Percentiles rank a stretch among this genome's conserved stretches.
These are phyloP conservation scores for Protomyctophum bolini DNA, from an alignment of 2,113 vertebrate species.

Conservation along the genomic window DNA sequence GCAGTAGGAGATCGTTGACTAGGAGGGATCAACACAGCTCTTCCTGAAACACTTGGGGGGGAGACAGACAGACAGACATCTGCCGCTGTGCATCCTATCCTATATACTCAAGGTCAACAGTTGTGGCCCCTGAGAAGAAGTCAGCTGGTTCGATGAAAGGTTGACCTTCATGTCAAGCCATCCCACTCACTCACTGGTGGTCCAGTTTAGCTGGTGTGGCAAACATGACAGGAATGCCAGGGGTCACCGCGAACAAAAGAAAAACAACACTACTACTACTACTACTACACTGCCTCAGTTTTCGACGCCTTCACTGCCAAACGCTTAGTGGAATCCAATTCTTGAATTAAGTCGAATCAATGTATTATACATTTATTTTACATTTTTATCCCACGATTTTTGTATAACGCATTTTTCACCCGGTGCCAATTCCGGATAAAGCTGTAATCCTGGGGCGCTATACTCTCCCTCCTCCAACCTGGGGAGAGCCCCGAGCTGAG, in stretches of 20 bases:
- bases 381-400: no score
- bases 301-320: background rate
- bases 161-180: conserved; percentile 55
- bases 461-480: no score
- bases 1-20: background rate
- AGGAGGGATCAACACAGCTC: background rate
- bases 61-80: conserved; percentile 27
- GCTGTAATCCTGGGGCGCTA: no score
- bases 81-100: conserved; percentile 37
- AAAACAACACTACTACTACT: conserved; percentile 16
- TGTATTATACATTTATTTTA: no score
- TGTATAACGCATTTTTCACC: no score
- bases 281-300: background rate
- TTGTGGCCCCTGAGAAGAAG: conserved; percentile 36
- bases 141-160: conserved; percentile 54
- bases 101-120: conserved; percentile 55
- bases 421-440: no score
- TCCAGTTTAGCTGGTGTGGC: conserved; percentile 47
- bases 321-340: no score
- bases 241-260: conserved; percentile 32
- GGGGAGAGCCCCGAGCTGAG: no score
- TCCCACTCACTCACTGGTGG: conserved; percentile 39
- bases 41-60: conserved; percentile 10
- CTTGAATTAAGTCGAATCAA: no score
- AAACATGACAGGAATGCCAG: conserved; percentile 68